Evolutionary conservation across 2,888 invertebrate genomes (phyloP).

Genomic region (Lasioglossum calceatum): DNA sequence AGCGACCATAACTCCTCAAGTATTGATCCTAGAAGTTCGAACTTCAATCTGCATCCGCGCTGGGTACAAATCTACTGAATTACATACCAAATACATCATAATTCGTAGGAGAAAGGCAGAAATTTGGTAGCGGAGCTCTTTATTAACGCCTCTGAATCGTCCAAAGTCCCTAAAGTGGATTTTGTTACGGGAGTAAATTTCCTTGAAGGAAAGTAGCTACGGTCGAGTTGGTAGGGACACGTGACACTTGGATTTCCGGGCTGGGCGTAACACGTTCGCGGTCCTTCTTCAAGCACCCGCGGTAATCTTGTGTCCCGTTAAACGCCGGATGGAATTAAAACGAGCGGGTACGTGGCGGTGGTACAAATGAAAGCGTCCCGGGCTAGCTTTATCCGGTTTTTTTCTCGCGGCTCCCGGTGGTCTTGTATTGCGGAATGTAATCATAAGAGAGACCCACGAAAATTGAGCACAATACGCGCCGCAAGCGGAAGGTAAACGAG

Average conservation of each 20-base stretch:
- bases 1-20: too few species aligned
- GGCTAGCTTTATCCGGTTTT: slow-evolving; percentile 21
- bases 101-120: too few species aligned
- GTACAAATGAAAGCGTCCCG: slow-evolving; percentile 48
- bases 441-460: slow-evolving; percentile 29
- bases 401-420: slow-evolving; percentile 7
- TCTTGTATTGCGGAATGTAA: slow-evolving; percentile 22
- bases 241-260: slow-evolving; percentile 18
- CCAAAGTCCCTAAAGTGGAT: slow-evolving; percentile 20
- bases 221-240: background rate
- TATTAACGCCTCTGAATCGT: slow-evolving; percentile 22
- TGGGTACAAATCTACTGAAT: too few species aligned
- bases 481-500: slow-evolving; percentile 40
- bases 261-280: slow-evolving; percentile 22
- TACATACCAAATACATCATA: too few species aligned
- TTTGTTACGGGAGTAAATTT: slow-evolving; percentile 32
- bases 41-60: too few species aligned
- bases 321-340: slow-evolving; percentile 46
- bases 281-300: slow-evolving; percentile 17
- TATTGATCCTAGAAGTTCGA: too few species aligned
- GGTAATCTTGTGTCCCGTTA: slow-evolving; percentile 44
- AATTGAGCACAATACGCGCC: slow-evolving; percentile 39
- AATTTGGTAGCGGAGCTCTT: background rate
- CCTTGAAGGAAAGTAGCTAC: slow-evolving; percentile 5
- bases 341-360: slow-evolving; percentile 22